Conservation (phyloP, 2,888 invertebrate genomes). For the Drosophila pseudotakahashii region DNA sequence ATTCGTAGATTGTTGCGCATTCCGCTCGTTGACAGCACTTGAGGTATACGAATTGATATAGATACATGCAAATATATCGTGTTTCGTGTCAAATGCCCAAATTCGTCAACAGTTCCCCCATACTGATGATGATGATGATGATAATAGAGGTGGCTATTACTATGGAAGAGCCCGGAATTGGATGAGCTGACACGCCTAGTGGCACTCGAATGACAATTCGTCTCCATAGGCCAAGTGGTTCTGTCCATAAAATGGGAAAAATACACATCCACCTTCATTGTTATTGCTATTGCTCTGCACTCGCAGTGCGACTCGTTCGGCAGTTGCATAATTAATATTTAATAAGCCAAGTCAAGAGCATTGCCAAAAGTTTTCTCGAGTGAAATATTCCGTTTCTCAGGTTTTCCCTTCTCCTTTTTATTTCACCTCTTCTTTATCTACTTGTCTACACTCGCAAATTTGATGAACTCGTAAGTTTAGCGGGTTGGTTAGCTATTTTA, state of each 20-base stretch:
- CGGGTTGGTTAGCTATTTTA: not conserved
- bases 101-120: slow-evolving; percentile 47
- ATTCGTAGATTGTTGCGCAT: slow-evolving; percentile 29
- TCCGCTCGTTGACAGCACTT: slow-evolving; percentile 19
- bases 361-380: slow-evolving; percentile 41
- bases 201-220: slow-evolving; percentile 50
- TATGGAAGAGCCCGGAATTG: slow-evolving; percentile 13
- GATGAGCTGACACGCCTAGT: slow-evolving; percentile 72
- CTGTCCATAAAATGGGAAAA: slow-evolving; percentile 66
- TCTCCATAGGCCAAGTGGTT: slow-evolving; percentile 59
- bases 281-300: slow-evolving; percentile 35
- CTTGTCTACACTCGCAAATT: slow-evolving; percentile 5
- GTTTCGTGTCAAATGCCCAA: slow-evolving; percentile 69
- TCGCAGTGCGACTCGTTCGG: slow-evolving; percentile 34
- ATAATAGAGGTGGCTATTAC: slow-evolving; percentile 18
- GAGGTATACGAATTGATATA: slow-evolving; percentile 28
- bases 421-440: not conserved
- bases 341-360: slow-evolving; percentile 62
- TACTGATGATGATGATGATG: slow-evolving; percentile 11
- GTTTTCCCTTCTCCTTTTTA: not conserved
- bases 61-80: slow-evolving; percentile 48
- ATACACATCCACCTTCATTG: slow-evolving; percentile 44
- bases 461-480: not conserved
- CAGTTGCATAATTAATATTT: slow-evolving; percentile 76
- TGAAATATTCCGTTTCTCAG: slow-evolving; percentile 35